A percentile compares a stretch with the other conserved stretches of the same genome.
Conservation (phyloP, 2,888 invertebrate species). For the Coecobrya sp. region DNA sequence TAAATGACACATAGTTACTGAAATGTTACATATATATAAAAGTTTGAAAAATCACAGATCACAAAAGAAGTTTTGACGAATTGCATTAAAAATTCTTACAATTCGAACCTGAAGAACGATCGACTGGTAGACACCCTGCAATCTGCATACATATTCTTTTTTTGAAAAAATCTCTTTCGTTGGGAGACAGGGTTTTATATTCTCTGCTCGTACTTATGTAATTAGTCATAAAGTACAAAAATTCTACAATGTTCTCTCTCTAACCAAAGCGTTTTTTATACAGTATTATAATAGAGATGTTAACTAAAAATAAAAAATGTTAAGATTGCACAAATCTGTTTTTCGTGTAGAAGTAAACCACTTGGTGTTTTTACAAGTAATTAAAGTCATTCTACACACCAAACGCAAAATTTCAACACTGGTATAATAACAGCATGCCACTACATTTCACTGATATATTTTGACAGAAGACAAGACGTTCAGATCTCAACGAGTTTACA, state of each 20-base stretch:
- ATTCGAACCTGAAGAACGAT: constrained; percentile 65
- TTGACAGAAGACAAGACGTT: constrained; percentile 65
- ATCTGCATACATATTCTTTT: constrained; percentile 64
- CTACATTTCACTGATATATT: constrained; percentile 12
- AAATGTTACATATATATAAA: constrained; percentile 82
- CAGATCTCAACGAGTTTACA: constrained; percentile 65
- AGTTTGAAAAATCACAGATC: constrained; percentile 84
- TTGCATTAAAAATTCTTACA: constrained; percentile 78
- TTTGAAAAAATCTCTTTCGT: constrained; percentile 43
- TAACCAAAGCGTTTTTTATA: constrained; percentile 6
- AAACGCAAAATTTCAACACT: background rate
- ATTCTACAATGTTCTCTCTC: background rate
- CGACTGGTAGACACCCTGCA: constrained; percentile 68
- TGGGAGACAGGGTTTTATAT: constrained; percentile 66
- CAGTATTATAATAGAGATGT: constrained; percentile 23
- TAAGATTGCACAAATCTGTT: constrained; percentile 55
- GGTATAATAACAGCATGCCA: constrained; percentile 26
- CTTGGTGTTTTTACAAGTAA: constrained; percentile 18
- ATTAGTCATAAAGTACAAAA: constrained; percentile 55
- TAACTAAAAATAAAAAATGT: constrained; percentile 48
- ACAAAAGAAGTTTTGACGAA: constrained; percentile 82
- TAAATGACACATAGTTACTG: constrained; percentile 82
- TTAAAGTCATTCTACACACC: background rate
- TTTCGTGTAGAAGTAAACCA: background rate
- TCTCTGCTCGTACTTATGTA: constrained; percentile 20